phyloP scores from a whole-genome alignment of 2,797 vertebrate genomes.

The Ataeniobius toweri region DNA sequence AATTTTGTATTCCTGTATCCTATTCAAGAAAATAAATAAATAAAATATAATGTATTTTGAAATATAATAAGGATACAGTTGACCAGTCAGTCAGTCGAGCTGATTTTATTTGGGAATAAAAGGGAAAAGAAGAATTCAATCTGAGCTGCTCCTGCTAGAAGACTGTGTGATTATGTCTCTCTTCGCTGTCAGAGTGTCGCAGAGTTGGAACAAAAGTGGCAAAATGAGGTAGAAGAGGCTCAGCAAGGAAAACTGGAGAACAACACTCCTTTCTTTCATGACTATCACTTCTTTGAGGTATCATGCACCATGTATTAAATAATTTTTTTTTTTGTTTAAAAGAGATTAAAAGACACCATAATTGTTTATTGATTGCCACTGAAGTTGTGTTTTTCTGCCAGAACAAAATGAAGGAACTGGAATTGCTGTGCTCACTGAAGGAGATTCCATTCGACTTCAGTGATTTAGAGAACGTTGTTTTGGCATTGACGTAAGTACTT shows the following conservation, averaged over 20 bases:
- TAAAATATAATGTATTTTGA: background rate
- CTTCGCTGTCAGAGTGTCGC: slow-evolving; percentile 88
- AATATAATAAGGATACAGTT: slow-evolving; percentile 9
- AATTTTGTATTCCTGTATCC: background rate
- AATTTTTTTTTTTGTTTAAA: background rate
- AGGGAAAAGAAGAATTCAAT: background rate
- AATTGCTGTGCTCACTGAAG: slow-evolving; percentile 96
- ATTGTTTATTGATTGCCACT: background rate
- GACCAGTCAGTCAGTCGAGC: background rate
- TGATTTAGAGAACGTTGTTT: slow-evolving; percentile 94
- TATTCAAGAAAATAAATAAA: background rate
- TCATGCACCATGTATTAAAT: slow-evolving; percentile 3
- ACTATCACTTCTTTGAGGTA: slow-evolving; percentile 99
- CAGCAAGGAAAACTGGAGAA: slow-evolving; percentile 94
- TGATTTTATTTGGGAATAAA: background rate
- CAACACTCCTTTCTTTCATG: slow-evolving; percentile 94
- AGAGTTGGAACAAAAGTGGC: slow-evolving; percentile 98
- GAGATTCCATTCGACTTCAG: slow-evolving; percentile 92
- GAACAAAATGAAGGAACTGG: slow-evolving; percentile 98
- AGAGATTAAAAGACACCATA: background rate
- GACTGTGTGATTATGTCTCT: slow-evolving; percentile 17
- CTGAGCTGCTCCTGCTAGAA: slow-evolving; percentile 2
- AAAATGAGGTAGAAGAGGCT: slow-evolving; percentile 94
- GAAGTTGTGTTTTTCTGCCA: slow-evolving; percentile 56
- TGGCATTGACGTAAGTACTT: slow-evolving; percentile 86